phyloP scores from a whole-genome alignment of 2,113 vertebrate genomes.

The Sisor rabdophorus region DNA sequence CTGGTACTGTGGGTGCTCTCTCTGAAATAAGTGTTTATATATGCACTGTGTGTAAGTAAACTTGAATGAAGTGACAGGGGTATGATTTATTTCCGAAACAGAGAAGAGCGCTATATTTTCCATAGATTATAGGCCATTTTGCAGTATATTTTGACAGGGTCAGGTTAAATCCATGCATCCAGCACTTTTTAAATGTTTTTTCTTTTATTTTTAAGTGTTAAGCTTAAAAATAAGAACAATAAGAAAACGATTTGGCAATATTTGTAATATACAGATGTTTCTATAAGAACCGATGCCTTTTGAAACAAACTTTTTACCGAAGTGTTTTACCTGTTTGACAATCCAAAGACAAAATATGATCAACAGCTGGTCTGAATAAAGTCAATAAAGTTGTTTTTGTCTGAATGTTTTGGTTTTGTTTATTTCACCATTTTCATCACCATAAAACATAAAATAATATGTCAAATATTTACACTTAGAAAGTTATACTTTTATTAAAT shows the following conservation, averaged over 20 bases:
- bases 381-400: constrained; percentile 50
- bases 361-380: constrained; percentile 56
- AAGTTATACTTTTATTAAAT: no score
- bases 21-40: neutral
- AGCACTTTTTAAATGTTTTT: neutral
- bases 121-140: constrained; percentile 41
- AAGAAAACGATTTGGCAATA: constrained; percentile 8
- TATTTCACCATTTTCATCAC: no score
- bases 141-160: neutral
- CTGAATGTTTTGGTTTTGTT: neutral
- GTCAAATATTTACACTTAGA: no score
- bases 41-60: neutral
- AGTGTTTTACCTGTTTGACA: constrained; percentile 18
- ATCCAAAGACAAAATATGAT: constrained; percentile 36
- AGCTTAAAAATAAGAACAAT: neutral
- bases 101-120: constrained; percentile 51
- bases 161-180: neutral
- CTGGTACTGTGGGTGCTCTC: constrained; percentile 3
- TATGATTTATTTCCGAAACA: constrained; percentile 34
- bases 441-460: no score
- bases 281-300: constrained; percentile 32
- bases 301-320: constrained; percentile 28
- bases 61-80: neutral
- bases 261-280: constrained; percentile 45
- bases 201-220: neutral